Evolutionary conservation across 92 coral and sea anemone genomes (phyloP), one percentile per base, ranked within the genome.

Genomic region (Scolanthus callimorphus): DNA sequence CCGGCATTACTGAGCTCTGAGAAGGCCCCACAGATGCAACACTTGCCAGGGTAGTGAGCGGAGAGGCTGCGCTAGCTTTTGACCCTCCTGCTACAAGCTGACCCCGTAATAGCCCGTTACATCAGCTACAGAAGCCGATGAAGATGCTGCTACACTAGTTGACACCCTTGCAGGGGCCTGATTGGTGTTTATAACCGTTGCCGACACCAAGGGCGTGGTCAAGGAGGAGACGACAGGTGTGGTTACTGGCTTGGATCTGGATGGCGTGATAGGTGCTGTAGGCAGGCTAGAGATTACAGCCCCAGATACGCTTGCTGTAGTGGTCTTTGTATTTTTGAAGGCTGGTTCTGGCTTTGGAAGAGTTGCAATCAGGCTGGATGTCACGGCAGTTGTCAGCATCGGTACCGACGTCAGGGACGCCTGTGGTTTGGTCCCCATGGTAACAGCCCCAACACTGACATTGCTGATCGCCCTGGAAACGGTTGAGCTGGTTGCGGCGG

Each of bases 181-280:
- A 31, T 31, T 62, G 20, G 74, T 62, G 13, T 54, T 49, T 10
- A 84, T 65, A 13, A 68, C 73, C 6, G 91, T 71, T 0, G 87
- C 20, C 29, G 85, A 81, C 11, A 79, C 77, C 31, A 83, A 39
- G 9, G 85, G 85, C 20, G 79, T 51, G 17, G 86, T 54, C 27
- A 84, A 24, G 3, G 85, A 66, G n/a, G 86, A 73, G 25, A 75
- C 85, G 10, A 67, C 82, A 45, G 91, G 82, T 17, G 85, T 31
- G 22, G 62, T 44, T 26, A 46, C 75, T 28, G 75, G 57, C 43
- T 55, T 68, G 31, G 75, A n/a, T 55, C 29, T 55, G 6, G 41
- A 15, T 6, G 15, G 8, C 52, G 23, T 46, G 8, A 21, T 4
- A 4, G 17, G 4, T 6, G 17, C 23, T 6, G 52, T 46, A 46